These are phyloP conservation scores for Gymnodraco acuticeps DNA, from an alignment of 2,797 vertebrate species.

Conservation along the genomic window DNA sequence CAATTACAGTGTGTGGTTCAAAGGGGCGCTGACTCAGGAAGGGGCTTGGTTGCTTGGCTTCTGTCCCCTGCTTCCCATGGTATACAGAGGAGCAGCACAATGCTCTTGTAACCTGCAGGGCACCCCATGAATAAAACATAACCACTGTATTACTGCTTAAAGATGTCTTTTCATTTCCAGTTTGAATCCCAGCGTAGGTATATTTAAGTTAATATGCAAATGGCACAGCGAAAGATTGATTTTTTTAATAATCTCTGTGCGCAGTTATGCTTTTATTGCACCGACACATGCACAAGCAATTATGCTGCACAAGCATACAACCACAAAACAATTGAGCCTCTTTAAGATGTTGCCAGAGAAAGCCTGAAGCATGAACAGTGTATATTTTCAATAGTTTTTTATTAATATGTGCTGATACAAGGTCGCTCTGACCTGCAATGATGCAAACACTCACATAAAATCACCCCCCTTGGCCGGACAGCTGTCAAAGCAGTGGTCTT, in stretches of 20 bases:
- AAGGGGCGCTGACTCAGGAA: constrained; percentile 71
- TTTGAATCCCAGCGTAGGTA: constrained; percentile 39
- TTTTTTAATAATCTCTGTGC: constrained; percentile 28
- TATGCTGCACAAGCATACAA: constrained; percentile 6
- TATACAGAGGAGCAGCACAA: constrained; percentile 63
- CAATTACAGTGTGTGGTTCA: constrained; percentile 62
- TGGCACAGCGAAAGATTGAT: constrained; percentile 39
- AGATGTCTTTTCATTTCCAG: constrained; percentile 71
- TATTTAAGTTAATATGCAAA: constrained; percentile 47
- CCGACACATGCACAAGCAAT: constrained; percentile 42
- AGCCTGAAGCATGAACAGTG: constrained; percentile 48
- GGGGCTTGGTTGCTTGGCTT: constrained; percentile 52
- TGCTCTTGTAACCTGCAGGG: constrained; percentile 65
- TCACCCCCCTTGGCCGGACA: constrained; percentile 76
- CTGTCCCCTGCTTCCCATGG: constrained; percentile 46
- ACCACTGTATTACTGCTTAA: constrained; percentile 65
- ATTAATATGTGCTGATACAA: constrained; percentile 86
- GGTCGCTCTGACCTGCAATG: constrained; percentile 81
- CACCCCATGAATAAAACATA: constrained; percentile 77
- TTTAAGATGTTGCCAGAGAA: constrained; percentile 48
- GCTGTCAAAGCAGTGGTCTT: constrained; percentile 78
- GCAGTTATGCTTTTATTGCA: constrained; percentile 47
- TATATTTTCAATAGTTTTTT: constrained; percentile 78
- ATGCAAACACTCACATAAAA: constrained; percentile 81
- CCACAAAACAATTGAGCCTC: constrained; percentile 2